Evolutionary conservation across 2,113 vertebrate genomes (phyloP), one percentile per base, ranked within the genome.

Genomic region (Bucco capensis): DNA sequence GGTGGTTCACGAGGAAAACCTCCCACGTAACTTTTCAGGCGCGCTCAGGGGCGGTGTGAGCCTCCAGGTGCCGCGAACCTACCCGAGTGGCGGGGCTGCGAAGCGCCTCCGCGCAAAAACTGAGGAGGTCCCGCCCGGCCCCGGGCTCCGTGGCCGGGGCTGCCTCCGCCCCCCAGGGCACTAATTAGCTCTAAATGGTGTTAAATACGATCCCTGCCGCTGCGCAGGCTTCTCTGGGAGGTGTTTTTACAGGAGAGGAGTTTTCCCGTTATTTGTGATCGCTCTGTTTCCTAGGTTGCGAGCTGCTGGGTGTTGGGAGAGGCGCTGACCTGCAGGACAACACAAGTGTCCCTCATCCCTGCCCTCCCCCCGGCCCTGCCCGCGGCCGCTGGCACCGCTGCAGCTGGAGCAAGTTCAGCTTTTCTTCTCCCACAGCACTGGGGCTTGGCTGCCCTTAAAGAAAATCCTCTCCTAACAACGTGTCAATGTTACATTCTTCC

Each of bases 401-500:
- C 79, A 94, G 94, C 96, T 89, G 83, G 89, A 93, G 66, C 95
- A 77, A 94, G 86, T 96, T 92, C 95, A 95, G 78, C 84, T 90
- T 83, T 95, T 93, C 91, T 94, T 94, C 95, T 93, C 91, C 93
- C 90, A 90, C 82, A 95, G 93, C 93, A 94, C 96, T 97, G 96
- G 95, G 91, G 96, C 95, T 97, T 98, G 98, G 97, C 97, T 97
- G 94, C 95, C 95, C 94, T 97, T 96, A 97, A 98, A 97, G 97
- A 96, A 97, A 97, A 97, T 97, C 93, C 94, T 98, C 96, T 96
- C 90, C 81, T 95, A 97, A 98, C 97, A 98, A 98, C 97, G 98
- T 98, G 97, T 97, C 98, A 97, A 98, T 98, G 97, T 98, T 97
- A 97, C 95, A 97, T 96, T 97, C 95, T 96, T 95, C 88, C 96